Percentiles rank a stretch among this genome's conserved stretches.
phyloP scores from a whole-genome alignment of 2,797 vertebrate species.

The Sphaeramia orbicularis region DNA sequence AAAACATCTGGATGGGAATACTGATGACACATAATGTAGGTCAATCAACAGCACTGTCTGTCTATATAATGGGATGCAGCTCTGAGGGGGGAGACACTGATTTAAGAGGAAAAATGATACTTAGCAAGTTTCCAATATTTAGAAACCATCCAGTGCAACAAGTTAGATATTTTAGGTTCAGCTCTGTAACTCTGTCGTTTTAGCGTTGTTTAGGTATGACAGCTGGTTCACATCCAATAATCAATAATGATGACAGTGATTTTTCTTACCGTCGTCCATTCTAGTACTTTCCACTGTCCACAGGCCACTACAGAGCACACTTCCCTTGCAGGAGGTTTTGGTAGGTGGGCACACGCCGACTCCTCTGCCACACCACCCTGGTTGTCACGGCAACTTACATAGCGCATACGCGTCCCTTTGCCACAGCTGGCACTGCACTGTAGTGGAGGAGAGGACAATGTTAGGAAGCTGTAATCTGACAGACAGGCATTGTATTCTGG shows the following conservation, averaged over 20 bases:
- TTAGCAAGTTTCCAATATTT: slow-evolving; percentile 15
- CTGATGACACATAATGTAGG: slow-evolving; percentile 17
- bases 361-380: slow-evolving; percentile 95
- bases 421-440: slow-evolving; percentile 97
- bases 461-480: slow-evolving; percentile 3
- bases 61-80: slow-evolving; percentile 43
- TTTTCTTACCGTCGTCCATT: slow-evolving; percentile 94
- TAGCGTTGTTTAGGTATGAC: background rate
- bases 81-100: slow-evolving; percentile 17
- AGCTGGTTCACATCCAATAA: slow-evolving; percentile 2
- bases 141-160: slow-evolving; percentile 2
- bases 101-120: slow-evolving; percentile 13
- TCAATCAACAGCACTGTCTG: slow-evolving; percentile 29
- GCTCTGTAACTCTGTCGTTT: background rate
- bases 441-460: slow-evolving; percentile 18
- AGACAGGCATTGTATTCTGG: background rate
- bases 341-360: slow-evolving; percentile 88
- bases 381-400: slow-evolving; percentile 96
- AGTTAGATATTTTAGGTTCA: background rate
- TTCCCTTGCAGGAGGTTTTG: slow-evolving; percentile 91
- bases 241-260: background rate
- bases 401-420: slow-evolving; percentile 95
- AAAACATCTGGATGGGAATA: slow-evolving; percentile 40
- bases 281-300: slow-evolving; percentile 96
- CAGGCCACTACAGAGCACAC: slow-evolving; percentile 91